Evolutionary conservation across 2,888 invertebrate species (phyloP).

Genomic region (Aphrophora alni): DNA sequence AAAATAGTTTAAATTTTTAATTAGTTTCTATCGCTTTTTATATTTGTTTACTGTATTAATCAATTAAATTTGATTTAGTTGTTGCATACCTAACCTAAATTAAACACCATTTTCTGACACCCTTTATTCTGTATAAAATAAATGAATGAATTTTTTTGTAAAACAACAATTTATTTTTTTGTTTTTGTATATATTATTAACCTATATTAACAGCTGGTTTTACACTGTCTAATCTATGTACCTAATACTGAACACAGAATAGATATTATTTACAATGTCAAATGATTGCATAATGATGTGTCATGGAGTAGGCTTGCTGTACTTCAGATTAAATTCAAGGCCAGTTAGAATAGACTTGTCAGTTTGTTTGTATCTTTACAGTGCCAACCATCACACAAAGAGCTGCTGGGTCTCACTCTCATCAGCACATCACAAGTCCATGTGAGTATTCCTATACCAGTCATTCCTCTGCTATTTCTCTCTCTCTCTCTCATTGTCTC

Average conservation of each 20-base stretch:
- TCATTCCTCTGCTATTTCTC: background rate
- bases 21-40: too few species aligned
- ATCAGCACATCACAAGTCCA: background rate
- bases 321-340: background rate
- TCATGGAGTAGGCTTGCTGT: background rate
- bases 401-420: background rate
- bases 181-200: too few species aligned
- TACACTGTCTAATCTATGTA: background rate
- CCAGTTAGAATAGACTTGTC: background rate
- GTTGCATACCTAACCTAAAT: too few species aligned
- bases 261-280: background rate
- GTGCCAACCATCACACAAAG: background rate
- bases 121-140: too few species aligned
- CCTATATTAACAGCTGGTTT: background rate
- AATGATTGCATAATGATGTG: background rate
- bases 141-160: too few species aligned
- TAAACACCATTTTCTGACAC: too few species aligned
- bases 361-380: background rate
- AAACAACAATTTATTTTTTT: too few species aligned
- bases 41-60: too few species aligned
- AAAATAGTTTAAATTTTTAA: too few species aligned
- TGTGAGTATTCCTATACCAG: conserved; percentile 10
- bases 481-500: background rate
- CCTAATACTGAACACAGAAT: background rate
- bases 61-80: too few species aligned